Percentiles rank a stretch among this genome's conserved stretches.
phyloP scores from a whole-genome alignment of 2,888 invertebrate species.

The Euclidia mi region DNA sequence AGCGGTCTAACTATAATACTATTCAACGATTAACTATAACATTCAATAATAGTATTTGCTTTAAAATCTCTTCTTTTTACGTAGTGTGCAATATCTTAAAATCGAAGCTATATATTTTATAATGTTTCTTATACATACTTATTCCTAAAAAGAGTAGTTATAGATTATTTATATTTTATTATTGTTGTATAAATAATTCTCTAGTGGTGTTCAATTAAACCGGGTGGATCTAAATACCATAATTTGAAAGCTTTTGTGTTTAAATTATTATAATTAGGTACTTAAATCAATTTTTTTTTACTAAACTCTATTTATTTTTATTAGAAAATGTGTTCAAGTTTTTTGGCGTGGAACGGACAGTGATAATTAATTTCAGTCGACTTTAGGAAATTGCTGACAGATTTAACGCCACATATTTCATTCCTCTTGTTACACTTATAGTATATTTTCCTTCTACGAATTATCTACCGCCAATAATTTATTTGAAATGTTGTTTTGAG shows the following conservation, averaged over 20 bases:
- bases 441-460: background rate
- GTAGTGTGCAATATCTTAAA: constrained; percentile 6
- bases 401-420: constrained; percentile 7
- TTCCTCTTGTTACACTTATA: constrained; percentile 7
- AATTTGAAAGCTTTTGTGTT: too few species aligned
- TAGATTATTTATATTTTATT: constrained; percentile 3
- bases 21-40: background rate
- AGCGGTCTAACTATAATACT: background rate
- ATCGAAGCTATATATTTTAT: constrained; percentile 1
- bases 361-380: too few species aligned
- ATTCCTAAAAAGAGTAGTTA: constrained; percentile 1
- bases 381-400: background rate
- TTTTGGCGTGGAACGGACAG: too few species aligned
- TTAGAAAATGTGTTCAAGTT: too few species aligned
- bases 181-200: constrained; percentile 6
- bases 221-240: background rate
- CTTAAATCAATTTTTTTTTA: too few species aligned
- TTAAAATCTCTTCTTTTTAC: background rate
- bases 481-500: too few species aligned
- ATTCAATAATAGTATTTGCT: too few species aligned
- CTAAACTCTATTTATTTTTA: too few species aligned
- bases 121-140: constrained; percentile 6
- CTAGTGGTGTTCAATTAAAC: background rate
- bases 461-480: too few species aligned
- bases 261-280: too few species aligned